Evolutionary conservation across 2,888 invertebrate genomes (phyloP).

Genomic region (Machimus rusticus): DNA sequence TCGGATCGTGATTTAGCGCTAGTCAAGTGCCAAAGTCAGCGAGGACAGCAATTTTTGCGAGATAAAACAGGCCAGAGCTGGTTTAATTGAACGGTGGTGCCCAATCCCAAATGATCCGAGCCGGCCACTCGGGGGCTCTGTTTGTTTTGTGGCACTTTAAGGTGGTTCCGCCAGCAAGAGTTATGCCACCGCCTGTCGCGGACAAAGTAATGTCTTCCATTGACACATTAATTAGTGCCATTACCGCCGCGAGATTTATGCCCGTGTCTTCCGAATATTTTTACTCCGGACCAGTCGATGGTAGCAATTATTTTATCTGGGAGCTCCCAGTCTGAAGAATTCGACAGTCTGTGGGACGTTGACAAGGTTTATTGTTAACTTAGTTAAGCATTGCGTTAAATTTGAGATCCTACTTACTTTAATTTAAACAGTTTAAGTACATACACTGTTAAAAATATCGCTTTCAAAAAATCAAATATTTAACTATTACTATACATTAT

Average conservation of each 20-base stretch:
- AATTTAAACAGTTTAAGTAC: too few relatives aligned
- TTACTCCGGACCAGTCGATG: background rate
- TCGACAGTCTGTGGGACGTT: background rate
- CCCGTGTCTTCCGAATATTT: background rate
- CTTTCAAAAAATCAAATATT: too few relatives aligned
- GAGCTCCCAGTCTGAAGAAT: background rate
- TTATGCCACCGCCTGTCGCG: background rate
- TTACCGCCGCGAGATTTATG: constrained; percentile 24
- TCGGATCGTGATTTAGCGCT: constrained; percentile 35
- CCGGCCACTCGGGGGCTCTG: background rate
- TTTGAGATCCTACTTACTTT: background rate
- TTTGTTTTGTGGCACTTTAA: background rate
- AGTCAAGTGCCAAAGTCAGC: constrained; percentile 38
- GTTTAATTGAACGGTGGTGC: background rate
- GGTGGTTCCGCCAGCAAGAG: background rate
- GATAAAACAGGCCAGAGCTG: background rate
- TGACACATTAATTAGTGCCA: constrained; percentile 38
- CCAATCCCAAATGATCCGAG: background rate
- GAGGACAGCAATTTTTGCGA: constrained; percentile 20
- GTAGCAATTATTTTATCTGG: constrained; percentile 19
- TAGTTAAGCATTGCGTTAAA: background rate
- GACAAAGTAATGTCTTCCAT: constrained; percentile 19
- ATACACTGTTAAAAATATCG: too few relatives aligned
- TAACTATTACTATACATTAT: too few relatives aligned
- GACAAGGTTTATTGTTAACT: background rate